A percentile compares a stretch with the other conserved stretches of the same genome.
These are phyloP conservation scores for Acanthis flammea DNA, from an alignment of 2,797 vertebrate genomes.

Conservation along the genomic window DNA sequence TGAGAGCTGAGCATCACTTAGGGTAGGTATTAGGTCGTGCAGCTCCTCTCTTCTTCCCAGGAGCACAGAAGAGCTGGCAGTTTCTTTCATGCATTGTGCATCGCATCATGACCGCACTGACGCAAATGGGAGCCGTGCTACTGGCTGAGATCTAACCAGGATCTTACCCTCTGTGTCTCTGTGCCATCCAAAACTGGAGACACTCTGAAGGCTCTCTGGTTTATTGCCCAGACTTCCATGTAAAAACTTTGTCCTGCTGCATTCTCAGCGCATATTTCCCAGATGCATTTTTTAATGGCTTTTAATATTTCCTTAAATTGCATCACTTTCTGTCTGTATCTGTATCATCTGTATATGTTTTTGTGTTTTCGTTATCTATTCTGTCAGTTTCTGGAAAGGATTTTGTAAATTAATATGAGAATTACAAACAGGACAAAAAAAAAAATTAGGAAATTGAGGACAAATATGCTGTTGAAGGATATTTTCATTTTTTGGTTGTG, in stretches of 20 bases:
- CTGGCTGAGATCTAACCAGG: not conserved
- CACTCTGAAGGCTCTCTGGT: not conserved
- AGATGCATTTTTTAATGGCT: not conserved
- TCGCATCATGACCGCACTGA: not conserved
- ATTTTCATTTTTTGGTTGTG: not conserved
- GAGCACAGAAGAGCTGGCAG: constrained; percentile 7
- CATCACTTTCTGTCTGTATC: not conserved
- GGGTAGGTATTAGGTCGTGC: not conserved
- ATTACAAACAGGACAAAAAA: not conserved
- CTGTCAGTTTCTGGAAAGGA: not conserved
- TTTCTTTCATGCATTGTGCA: not conserved
- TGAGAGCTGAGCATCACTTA: not conserved
- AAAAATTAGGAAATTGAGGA: not conserved
- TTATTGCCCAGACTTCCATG: not conserved
- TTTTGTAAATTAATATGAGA: not conserved
- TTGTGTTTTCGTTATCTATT: not conserved
- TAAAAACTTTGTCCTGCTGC: not conserved
- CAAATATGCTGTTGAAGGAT: not conserved
- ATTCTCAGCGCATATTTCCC: not conserved
- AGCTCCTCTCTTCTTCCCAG: not conserved
- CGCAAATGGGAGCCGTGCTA: not conserved
- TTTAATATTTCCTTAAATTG: not conserved
- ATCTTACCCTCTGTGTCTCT: not conserved
- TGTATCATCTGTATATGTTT: not conserved
- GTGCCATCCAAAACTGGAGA: not conserved